Percentiles rank a stretch among this genome's conserved stretches.
These are phyloP conservation scores for Radopholus similis DNA, from an alignment of 1,140 invertebrate species.

Conservation along the genomic window DNA sequence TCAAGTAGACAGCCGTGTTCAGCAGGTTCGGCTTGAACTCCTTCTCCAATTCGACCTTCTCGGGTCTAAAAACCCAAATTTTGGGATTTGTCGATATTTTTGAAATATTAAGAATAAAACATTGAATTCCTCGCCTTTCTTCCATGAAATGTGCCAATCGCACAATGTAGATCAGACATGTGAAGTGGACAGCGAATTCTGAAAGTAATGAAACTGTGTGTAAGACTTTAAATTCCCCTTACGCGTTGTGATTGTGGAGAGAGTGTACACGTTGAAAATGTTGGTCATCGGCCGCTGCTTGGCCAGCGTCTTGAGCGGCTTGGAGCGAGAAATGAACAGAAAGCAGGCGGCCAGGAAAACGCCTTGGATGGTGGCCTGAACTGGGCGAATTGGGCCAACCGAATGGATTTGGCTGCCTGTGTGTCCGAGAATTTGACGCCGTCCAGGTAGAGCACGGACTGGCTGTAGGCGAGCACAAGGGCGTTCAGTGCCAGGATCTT, in stretches of 20 bases:
- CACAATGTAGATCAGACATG: slow-evolving; percentile 82
- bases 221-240: background rate
- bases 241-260: slow-evolving; percentile 82
- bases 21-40: slow-evolving; percentile 86
- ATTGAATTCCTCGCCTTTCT: slow-evolving; percentile 46
- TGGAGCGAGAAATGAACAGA: slow-evolving; percentile 93
- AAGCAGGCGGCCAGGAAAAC: slow-evolving; percentile 90
- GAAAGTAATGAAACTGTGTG: background rate
- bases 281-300: slow-evolving; percentile 91
- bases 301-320: slow-evolving; percentile 88
- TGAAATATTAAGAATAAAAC: slow-evolving; percentile 10
- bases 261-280: slow-evolving; percentile 96
- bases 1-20: slow-evolving; percentile 96
- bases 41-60: slow-evolving; percentile 71
- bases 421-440: slow-evolving; percentile 95
- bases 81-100: too few species aligned
- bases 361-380: slow-evolving; percentile 62
- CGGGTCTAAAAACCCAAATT: slow-evolving; percentile 43
- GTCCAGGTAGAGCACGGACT: slow-evolving; percentile 95
- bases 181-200: slow-evolving; percentile 89
- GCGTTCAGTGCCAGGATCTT: slow-evolving; percentile 99
- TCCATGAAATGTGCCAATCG: slow-evolving; percentile 50
- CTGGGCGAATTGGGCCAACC: slow-evolving; percentile 35
- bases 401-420: slow-evolving; percentile 73
- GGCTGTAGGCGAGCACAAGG: slow-evolving; percentile 91